Evolutionary conservation across 1,140 invertebrate species (phyloP).

Genomic region (Drosophila novamexicana): DNA sequence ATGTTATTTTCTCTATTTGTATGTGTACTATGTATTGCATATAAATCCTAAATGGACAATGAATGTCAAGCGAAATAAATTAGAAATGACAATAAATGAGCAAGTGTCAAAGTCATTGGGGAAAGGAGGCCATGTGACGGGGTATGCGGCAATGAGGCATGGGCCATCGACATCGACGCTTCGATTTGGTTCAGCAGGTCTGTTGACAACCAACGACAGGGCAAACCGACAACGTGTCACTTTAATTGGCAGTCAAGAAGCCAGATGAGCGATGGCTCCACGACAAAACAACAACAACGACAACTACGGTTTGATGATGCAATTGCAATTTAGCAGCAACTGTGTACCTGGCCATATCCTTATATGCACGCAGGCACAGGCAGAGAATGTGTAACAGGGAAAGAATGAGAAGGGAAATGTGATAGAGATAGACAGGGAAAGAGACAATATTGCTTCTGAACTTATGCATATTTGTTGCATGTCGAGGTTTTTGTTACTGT

Average conservation of each 20-base stretch:
- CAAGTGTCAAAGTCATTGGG: constrained; percentile 55
- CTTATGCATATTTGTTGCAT: constrained; percentile 76
- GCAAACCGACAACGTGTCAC: constrained; percentile 58
- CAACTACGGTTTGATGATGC: constrained; percentile 17
- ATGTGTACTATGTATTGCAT: constrained; percentile 56
- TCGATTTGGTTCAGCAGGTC: constrained; percentile 42
- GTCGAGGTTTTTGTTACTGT: constrained; percentile 37
- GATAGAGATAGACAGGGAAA: neutral
- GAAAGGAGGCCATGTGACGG: constrained; percentile 1
- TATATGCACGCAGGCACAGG: neutral
- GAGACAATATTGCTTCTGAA: constrained; percentile 32
- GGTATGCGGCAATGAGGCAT: neutral
- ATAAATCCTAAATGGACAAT: constrained; percentile 83
- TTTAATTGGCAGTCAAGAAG: constrained; percentile 68
- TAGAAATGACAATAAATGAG: constrained; percentile 81
- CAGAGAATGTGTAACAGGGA: neutral
- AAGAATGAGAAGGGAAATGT: neutral
- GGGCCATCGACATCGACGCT: constrained; percentile 22
- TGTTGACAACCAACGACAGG: constrained; percentile 58
- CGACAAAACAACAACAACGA: constrained; percentile 9
- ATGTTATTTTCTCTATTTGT: constrained; percentile 17
- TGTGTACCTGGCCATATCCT: constrained; percentile 6
- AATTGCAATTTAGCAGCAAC: constrained; percentile 33
- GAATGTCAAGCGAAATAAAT: constrained; percentile 80
- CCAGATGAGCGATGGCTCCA: constrained; percentile 30